phyloP scores from a whole-genome alignment of 2,797 vertebrate species.

The Typhlichthys subterraneus region DNA sequence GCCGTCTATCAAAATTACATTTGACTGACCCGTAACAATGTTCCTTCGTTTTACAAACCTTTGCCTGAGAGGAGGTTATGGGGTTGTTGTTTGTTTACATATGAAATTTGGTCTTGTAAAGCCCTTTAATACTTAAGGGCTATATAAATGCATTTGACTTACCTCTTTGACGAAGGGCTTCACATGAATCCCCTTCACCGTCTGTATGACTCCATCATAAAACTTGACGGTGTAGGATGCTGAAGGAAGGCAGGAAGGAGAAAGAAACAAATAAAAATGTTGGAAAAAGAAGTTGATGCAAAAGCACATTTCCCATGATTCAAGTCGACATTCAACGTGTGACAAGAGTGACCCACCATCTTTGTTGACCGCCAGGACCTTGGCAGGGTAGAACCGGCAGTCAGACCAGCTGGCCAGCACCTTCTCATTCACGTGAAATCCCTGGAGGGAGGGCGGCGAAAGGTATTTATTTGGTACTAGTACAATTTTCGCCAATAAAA shows the following conservation, averaged over 20 bases:
- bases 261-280: not conserved
- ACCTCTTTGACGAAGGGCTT: constrained; percentile 95
- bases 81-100: too few species aligned
- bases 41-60: too few species aligned
- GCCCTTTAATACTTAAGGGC: too few species aligned
- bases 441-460: constrained; percentile 66
- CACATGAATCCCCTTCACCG: constrained; percentile 96
- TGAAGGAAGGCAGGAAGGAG: constrained; percentile 44
- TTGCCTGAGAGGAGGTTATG: too few species aligned
- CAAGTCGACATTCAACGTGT: not conserved
- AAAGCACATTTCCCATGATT: constrained; percentile 1
- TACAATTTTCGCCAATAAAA: too few species aligned
- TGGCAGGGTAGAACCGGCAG: constrained; percentile 95
- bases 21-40: too few species aligned
- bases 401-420: constrained; percentile 96
- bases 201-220: constrained; percentile 96
- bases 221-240: constrained; percentile 97
- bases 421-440: constrained; percentile 90
- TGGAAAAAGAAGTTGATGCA: too few species aligned
- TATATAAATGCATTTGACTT: constrained; percentile 17
- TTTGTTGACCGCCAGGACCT: constrained; percentile 91
- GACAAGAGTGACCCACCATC: constrained; percentile 81
- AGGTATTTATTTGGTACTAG: not conserved
- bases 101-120: too few species aligned
- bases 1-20: not conserved